Evolutionary conservation across 2,113 vertebrate genomes (phyloP), one percentile per base, ranked within the genome.

Genomic region (Pheucticus melanocephalus): DNA sequence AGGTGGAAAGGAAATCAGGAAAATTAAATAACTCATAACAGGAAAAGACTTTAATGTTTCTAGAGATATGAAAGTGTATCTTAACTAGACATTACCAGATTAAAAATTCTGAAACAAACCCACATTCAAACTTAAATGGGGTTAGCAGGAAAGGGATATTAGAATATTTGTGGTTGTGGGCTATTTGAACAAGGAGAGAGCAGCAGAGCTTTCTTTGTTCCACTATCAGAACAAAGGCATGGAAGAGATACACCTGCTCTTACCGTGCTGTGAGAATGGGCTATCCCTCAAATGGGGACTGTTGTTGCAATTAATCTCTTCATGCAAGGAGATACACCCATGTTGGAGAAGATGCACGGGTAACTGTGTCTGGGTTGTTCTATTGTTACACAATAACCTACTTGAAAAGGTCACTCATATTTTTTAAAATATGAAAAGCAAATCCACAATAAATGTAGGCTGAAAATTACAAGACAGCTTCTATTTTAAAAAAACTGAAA

Each of bases 351-450:
- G 19, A 10, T 0, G 15, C 25, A 45, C 5, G 14, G 15, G 31
- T 12, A 3, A 5, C 33, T 4, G 22, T 12, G 13, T 4, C 5
- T 1, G 7, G 23, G 3, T 3, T n/a, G 21, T 4, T 88, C 18
- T 60, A 12, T 31, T 79, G 44, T 47, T 44, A 37, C 31, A 47
- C 1, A 2, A 37, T 22, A 78, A 16, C 12, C 31, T 57, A 40
- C 47, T 61, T 68, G 0, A 79, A 33, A 54, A 54, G 59, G 10
- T 57, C 37, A 69, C 40, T 60, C 25, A 4, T 45, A 22, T 42
- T 45, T 78, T 59, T 51, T n/a, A 13, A 30, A 82, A 53, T n/a
- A 66, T 3, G 0, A 40, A 40, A 18, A 61, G 7, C 3, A 77
- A 81, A 61, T 50, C 20, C 50, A 12, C 27, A 65, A 28, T 45